Percentiles rank a stretch among this genome's conserved stretches.
These are phyloP conservation scores for Drosophila tripunctata DNA, from an alignment of 2,888 invertebrate genomes.

Conservation along the genomic window DNA sequence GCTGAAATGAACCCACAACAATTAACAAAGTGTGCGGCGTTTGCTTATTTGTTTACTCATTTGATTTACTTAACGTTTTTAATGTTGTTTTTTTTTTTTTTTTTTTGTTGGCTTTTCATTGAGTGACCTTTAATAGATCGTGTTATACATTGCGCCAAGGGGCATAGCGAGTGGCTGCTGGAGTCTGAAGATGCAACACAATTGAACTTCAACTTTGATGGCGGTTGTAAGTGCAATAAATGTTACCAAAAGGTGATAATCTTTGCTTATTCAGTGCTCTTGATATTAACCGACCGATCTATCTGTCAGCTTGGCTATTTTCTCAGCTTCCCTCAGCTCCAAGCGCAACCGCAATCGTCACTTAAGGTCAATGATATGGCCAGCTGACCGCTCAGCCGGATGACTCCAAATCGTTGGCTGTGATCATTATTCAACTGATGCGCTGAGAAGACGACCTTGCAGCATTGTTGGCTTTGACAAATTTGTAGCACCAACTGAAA, in stretches of 20 bases:
- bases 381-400: constrained; percentile 55
- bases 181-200: constrained; percentile 40
- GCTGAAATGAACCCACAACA: constrained; percentile 48
- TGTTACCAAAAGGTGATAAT: constrained; percentile 71
- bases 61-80: constrained; percentile 64
- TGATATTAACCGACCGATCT: constrained; percentile 27
- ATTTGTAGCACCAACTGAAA: constrained; percentile 68
- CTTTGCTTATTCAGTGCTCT: constrained; percentile 72
- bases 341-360: constrained; percentile 36
- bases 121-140: constrained; percentile 71
- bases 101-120: constrained; percentile 36
- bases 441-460: constrained; percentile 60
- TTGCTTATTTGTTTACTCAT: constrained; percentile 57
- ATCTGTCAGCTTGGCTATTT: background rate
- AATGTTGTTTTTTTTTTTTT: background rate
- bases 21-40: constrained; percentile 62
- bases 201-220: constrained; percentile 61
- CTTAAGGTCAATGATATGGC: constrained; percentile 73
- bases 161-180: constrained; percentile 32
- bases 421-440: constrained; percentile 53
- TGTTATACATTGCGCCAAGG: constrained; percentile 70
- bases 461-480: constrained; percentile 72
- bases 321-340: constrained; percentile 9
- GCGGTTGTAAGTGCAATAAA: constrained; percentile 68
- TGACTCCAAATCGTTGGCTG: constrained; percentile 8